These are phyloP conservation scores for Simalia tracyae DNA, from an alignment of 2,797 vertebrate species.

Conservation along the genomic window DNA sequence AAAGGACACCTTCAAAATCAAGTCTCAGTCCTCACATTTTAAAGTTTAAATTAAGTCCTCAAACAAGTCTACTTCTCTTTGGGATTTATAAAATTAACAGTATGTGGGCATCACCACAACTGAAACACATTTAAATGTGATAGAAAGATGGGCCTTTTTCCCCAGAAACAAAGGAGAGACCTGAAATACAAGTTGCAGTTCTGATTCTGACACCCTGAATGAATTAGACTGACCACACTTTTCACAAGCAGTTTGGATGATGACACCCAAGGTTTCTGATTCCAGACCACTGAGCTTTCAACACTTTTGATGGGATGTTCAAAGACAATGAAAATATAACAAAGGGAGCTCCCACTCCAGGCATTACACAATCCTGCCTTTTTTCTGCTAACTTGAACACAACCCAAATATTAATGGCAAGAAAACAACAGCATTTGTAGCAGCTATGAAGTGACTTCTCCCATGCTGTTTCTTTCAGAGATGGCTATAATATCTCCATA, in stretches of 20 bases:
- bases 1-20: neutral
- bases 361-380: slow-evolving; percentile 1
- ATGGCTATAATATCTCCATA: neutral
- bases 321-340: neutral
- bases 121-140: neutral
- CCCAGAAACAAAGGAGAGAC: neutral
- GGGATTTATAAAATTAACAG: neutral
- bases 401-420: neutral
- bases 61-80: neutral
- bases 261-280: neutral
- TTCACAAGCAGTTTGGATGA: neutral
- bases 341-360: accelerated
- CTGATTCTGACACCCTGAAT: slow-evolving; percentile 4
- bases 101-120: neutral
- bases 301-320: neutral
- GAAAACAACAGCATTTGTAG: neutral
- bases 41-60: neutral
- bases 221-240: neutral
- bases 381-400: neutral
- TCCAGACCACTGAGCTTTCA: slow-evolving; percentile 15
- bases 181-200: neutral
- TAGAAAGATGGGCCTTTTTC: neutral
- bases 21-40: neutral
- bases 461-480: neutral
- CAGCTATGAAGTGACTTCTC: neutral